These are phyloP conservation scores for Philaethria dido DNA, from an alignment of 2,888 invertebrate genomes.

Conservation along the genomic window DNA sequence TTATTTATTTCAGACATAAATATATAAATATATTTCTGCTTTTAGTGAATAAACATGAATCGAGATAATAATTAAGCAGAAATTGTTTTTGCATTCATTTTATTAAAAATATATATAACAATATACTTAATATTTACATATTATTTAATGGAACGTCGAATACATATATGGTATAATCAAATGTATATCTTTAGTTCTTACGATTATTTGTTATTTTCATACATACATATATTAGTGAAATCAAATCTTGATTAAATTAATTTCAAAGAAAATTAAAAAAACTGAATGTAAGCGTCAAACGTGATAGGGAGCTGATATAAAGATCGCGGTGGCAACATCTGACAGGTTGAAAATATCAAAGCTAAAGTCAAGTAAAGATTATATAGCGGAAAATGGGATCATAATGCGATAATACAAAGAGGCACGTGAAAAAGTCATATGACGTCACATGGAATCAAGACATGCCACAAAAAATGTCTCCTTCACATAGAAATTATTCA, in stretches of 20 bases:
- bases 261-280: not conserved
- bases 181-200: no score
- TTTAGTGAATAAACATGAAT: no score
- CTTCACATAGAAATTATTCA: slow-evolving; percentile 54
- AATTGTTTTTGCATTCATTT: no score
- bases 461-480: slow-evolving; percentile 57
- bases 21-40: no score
- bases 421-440: slow-evolving; percentile 29
- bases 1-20: no score
- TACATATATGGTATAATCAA: no score
- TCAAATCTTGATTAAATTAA: not conserved
- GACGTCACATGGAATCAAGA: slow-evolving; percentile 56
- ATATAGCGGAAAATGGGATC: slow-evolving; percentile 20
- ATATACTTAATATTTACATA: no score
- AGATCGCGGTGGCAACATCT: not conserved
- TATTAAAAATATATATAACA: no score
- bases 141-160: no score
- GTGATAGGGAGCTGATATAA: not conserved
- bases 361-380: slow-evolving; percentile 9
- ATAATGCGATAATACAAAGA: slow-evolving; percentile 24
- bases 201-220: no score
- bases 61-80: no score
- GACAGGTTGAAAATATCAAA: not conserved
- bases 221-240: not conserved
- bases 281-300: not conserved